Base-by-base conservation (phyloP, 2,113 vertebrate species). In the Mustelus asterias region DNA sequence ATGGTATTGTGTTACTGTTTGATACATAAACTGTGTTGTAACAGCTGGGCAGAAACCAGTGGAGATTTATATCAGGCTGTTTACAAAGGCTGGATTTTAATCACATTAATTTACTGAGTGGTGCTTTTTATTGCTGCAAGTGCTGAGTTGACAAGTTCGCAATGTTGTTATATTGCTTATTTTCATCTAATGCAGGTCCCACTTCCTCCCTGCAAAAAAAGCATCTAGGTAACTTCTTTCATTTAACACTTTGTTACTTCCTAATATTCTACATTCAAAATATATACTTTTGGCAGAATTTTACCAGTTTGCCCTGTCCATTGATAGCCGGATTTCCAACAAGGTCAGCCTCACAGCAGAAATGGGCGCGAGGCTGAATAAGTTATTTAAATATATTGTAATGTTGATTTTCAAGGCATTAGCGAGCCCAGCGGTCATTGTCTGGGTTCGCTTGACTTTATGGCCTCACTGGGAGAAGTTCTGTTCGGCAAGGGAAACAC, bases 11-110 rank as follows among this genome's bases (percentile, higher is more conserved):
- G 26, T 90, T 90, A 18, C 48, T 65, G 11, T 93, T 29, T 93
- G 60, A 20, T 37, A 60, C 44, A 16, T 37, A 14, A 14, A 14
- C 33, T 63, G 33, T 67, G 90, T 93, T 93, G 5, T 67, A 93
- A 37, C 90, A 93, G n/a, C 63, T 67, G 60, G 33, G 60, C 63
- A 93, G 33, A 93, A 67, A 67, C 10, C 63, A 93, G n/a, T 67
- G 90, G 54, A 93, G 63, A 93, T 93, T 48, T 37, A 93, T 65
- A 67, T 93, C 60, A 65, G 18, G 60, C 60, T 93, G 63, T 93
- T 63, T 93, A 93, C 90, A 93, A 65, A 54, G 90, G 58, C 60
- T 37, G 37, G 16, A 93, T 65, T 93, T 93, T 67, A 93, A 41
- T n/a, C 33, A 93, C 58, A 37, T 93, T 65, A 93, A 93, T 65